Evolutionary conservation across 2,797 vertebrate species (phyloP), one percentile per base, ranked within the genome.

Genomic region (Trematomus bernacchii): DNA sequence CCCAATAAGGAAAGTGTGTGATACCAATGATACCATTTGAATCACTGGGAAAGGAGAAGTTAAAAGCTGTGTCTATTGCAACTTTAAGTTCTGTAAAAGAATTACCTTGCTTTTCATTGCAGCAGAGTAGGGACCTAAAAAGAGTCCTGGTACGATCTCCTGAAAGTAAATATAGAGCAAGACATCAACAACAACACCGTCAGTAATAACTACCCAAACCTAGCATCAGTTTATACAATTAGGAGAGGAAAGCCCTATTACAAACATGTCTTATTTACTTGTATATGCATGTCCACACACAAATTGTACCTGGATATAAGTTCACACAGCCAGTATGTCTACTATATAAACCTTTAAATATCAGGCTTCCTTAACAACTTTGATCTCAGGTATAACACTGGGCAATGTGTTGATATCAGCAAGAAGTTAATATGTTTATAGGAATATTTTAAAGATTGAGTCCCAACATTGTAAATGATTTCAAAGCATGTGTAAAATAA

Each of bases 81-180:
- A 6, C 33, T 11, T 19, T 13, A 14, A 27, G n/a, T 27, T 43
- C 21, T 69, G 14, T 15, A 18, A 55, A 47, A 27, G 5, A 11
- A 16, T 52, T 95, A 99, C 98, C 97, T 99, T 99, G 96, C 97
- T 99, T 95, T 98, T 99, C 98, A 99, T 98, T 86, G 97, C 98
- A 91, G 98, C 96, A 87, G 98, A 99, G 89, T 98, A 99, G 1
- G 98, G 98, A 84, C 98, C 98, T 95, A 99, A 96, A 96, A 97
- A 99, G 83, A 99, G 94, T 86, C 98, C 97, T 72, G 98, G 98
- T 89, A 99, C 94, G 86, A 99, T 99, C 94, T 99, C 98, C 98
- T 99, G 86, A 21, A 80, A 90, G 54, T 66, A 42, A 21, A 77
- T 21, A 71, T 0, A 64, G 21, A 71, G 21, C 42, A 70, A 3